Percentiles rank a stretch among this genome's conserved stretches.
Conservation (phyloP, 1,140 invertebrate species). For the Drosophila aff. region DNA sequence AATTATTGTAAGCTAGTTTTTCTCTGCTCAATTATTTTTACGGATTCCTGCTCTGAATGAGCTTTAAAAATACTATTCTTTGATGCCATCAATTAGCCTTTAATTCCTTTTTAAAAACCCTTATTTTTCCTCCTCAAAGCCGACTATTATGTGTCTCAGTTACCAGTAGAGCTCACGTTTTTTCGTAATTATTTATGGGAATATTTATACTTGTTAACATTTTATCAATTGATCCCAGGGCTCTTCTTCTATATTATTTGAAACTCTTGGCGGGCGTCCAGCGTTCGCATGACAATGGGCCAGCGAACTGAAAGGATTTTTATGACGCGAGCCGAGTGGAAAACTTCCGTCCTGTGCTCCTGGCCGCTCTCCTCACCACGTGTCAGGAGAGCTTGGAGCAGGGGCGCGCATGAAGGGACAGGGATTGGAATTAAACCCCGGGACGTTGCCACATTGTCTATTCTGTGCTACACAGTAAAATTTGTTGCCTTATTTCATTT, state of each 20-base stretch:
- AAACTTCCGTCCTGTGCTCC: conserved; percentile 46
- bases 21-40: not conserved
- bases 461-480: conserved; percentile 9
- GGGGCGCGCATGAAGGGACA: conserved; percentile 19
- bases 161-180: conserved; percentile 17
- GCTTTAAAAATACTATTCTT: not conserved
- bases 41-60: not conserved
- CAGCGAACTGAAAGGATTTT: conserved; percentile 52
- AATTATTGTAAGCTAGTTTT: too few relatives aligned
- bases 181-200: conserved; percentile 3
- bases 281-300: conserved; percentile 69
- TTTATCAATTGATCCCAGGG: conserved; percentile 20
- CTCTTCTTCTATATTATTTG: conserved; percentile 15
- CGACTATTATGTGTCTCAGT: not conserved
- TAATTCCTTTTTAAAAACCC: conserved; percentile 5
- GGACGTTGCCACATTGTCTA: conserved; percentile 53
- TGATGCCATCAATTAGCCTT: conserved; percentile 12
- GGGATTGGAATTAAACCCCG: conserved; percentile 39
- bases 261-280: conserved; percentile 62
- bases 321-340: conserved; percentile 49
- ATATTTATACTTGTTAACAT: conserved; percentile 20
- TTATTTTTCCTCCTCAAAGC: conserved; percentile 8
- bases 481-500: not conserved
- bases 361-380: conserved; percentile 44
- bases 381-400: conserved; percentile 40